Percentiles rank a stretch among this genome's conserved stretches.
These are phyloP conservation scores for Nanger granti DNA, from an alignment of 2,113 vertebrate genomes.

Conservation along the genomic window DNA sequence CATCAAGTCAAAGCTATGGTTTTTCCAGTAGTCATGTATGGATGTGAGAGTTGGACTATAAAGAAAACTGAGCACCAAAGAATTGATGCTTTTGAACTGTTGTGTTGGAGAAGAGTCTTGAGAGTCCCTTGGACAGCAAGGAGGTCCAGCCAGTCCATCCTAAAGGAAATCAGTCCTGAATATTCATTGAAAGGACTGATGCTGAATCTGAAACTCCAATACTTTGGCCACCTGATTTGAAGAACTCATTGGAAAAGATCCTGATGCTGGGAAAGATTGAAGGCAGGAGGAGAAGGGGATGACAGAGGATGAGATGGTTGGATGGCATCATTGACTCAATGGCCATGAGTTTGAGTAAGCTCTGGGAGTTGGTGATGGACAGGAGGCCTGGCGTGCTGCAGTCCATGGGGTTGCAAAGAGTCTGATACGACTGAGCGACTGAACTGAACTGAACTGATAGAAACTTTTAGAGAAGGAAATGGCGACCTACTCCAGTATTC, in stretches of 20 bases:
- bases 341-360: not conserved
- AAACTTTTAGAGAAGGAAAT: not conserved
- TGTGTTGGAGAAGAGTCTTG: not conserved
- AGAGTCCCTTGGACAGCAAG: not conserved
- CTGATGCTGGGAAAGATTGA: not conserved
- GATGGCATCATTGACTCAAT: not conserved
- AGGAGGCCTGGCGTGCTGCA: not conserved
- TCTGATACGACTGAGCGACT: fast-evolving
- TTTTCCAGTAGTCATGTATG: not conserved
- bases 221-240: not conserved
- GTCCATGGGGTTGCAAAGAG: not conserved
- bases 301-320: not conserved
- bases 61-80: not conserved
- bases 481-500: not conserved
- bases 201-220: not conserved
- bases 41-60: not conserved
- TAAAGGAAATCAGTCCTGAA: not conserved
- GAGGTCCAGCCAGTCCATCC: not conserved
- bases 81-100: not conserved
- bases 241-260: not conserved
- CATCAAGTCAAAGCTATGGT: not conserved
- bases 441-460: not conserved
- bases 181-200: not conserved
- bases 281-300: fast-evolving
- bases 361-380: not conserved